Percentiles rank a stretch among this genome's conserved stretches.
Conservation (phyloP, 92 coral and sea anemone species). For the Epizoanthus rinbou region DNA sequence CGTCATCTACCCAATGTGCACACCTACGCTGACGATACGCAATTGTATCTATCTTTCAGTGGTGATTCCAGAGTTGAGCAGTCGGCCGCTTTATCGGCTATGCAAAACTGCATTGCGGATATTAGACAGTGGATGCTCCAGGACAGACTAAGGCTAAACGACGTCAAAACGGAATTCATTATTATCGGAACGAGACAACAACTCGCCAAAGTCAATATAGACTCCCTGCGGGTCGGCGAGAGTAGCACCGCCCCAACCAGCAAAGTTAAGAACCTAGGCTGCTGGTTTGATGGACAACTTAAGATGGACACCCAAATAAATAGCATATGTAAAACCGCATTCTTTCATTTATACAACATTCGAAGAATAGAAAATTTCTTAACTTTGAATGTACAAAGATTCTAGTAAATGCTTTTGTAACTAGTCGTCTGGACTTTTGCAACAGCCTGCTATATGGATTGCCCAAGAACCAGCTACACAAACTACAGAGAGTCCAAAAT, state of each 20-base stretch:
- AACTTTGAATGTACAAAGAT: conserved; percentile 22
- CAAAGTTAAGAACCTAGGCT: no score
- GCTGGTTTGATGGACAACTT: not conserved
- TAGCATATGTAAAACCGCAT: conserved; percentile 17
- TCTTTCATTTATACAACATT: conserved; percentile 46
- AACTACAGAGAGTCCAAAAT: conserved; percentile 55
- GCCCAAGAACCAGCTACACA: conserved; percentile 43
- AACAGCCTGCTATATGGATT: conserved; percentile 37
- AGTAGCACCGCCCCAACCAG: conserved; percentile 25
- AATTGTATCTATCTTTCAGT: conserved; percentile 29
- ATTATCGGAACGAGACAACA: conserved; percentile 44
- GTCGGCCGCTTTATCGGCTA: no score
- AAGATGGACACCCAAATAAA: not conserved
- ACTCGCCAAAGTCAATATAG: conserved; percentile 10
- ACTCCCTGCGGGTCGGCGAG: conserved; percentile 25
- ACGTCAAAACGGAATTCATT: conserved; percentile 40
- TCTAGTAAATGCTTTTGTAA: conserved; percentile 44
- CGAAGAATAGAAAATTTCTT: conserved; percentile 21
- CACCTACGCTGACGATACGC: conserved; percentile 47
- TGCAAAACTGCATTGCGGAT: no score
- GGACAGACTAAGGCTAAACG: conserved; percentile 16
- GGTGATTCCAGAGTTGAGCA: conserved; percentile 31
- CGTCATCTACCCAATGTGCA: no score
- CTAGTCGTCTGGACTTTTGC: conserved; percentile 46
- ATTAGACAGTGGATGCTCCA: no score